Conservation (phyloP, 2,888 invertebrate genomes). For the Lithophane leautieri region DNA sequence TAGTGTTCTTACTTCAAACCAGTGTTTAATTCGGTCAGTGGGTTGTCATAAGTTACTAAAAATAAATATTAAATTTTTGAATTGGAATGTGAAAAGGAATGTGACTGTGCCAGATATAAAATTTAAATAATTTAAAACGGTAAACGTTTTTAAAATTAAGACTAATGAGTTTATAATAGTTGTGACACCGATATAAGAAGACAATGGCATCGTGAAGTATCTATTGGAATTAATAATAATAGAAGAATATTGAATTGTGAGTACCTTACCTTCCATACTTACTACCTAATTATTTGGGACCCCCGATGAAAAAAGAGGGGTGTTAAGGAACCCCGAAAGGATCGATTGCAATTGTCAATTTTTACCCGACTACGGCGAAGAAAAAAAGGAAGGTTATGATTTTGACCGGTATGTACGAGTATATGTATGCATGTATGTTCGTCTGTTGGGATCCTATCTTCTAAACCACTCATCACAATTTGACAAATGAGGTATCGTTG, state of each 20-base stretch:
- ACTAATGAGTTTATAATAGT: constrained; percentile 58
- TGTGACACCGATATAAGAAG: constrained; percentile 26
- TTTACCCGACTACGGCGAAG: no score
- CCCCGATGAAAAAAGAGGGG: no score
- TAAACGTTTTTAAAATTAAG: constrained; percentile 42
- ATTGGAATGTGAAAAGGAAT: constrained; percentile 23
- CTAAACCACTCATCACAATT: no score
- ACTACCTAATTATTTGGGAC: neutral
- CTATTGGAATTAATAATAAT: constrained; percentile 12
- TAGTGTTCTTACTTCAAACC: neutral
- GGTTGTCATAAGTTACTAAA: neutral
- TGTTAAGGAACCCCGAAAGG: no score
- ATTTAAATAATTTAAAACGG: constrained; percentile 12
- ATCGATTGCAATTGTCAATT: no score
- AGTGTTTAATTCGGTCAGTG: neutral
- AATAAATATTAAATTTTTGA: neutral
- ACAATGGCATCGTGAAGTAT: constrained; percentile 27
- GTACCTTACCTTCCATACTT: constrained; percentile 27
- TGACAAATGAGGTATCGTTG: no score
- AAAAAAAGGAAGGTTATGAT: no score
- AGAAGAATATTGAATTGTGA: constrained; percentile 50
- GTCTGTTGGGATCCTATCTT: no score
- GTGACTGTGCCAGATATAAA: constrained; percentile 9
- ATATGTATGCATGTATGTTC: no score
- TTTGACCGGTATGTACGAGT: no score